Percentiles rank a stretch among this genome's conserved stretches.
Conservation (phyloP, 1,140 invertebrate genomes). For the Drosophila kanapiae region DNA sequence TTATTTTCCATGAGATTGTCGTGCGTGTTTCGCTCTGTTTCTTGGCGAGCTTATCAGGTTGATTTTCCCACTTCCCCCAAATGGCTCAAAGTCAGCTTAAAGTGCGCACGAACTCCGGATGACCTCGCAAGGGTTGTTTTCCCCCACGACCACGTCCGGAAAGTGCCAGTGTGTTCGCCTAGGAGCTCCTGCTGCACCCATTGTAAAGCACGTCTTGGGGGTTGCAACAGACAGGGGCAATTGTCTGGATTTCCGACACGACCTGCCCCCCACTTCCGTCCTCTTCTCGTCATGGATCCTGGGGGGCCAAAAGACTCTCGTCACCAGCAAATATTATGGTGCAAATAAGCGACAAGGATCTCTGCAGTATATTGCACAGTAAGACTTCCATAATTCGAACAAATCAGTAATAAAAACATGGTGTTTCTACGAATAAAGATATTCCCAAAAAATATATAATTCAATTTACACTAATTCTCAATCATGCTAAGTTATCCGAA, state of each 20-base stretch:
- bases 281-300: conserved; percentile 25
- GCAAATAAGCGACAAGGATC: conserved; percentile 40
- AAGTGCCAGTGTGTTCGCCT: conserved; percentile 39
- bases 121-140: conserved; percentile 67
- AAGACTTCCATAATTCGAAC: neutral
- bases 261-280: conserved; percentile 28
- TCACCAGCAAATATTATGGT: conserved; percentile 58
- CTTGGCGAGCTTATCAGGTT: conserved; percentile 56
- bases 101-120: conserved; percentile 68
- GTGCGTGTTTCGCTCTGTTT: conserved; percentile 59
- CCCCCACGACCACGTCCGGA: neutral
- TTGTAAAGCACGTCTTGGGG: conserved; percentile 32
- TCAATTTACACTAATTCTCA: neutral
- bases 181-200: conserved; percentile 66
- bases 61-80: conserved; percentile 35
- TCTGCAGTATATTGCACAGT: conserved; percentile 14
- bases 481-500: neutral
- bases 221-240: conserved; percentile 51
- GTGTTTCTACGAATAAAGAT: neutral
- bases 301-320: conserved; percentile 36
- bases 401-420: neutral
- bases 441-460: too few relatives aligned
- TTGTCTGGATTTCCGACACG: conserved; percentile 66
- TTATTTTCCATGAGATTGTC: conserved; percentile 55
- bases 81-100: conserved; percentile 56